Conservation (phyloP, 2,113 vertebrate species). For the Tauraco erythrolophus region DNA sequence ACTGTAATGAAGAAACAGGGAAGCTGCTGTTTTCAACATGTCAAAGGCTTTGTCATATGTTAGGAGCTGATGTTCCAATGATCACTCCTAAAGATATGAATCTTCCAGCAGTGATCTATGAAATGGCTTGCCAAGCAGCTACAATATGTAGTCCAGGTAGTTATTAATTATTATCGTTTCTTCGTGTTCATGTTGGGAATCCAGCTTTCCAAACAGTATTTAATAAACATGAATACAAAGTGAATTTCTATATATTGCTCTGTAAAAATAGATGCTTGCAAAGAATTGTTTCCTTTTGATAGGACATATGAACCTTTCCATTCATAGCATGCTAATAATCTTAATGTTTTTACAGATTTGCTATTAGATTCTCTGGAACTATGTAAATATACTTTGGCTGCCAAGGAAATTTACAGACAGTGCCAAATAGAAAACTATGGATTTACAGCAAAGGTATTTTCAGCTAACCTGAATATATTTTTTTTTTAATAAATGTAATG, state of each 20-base stretch:
- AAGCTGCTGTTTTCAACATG: constrained; percentile 84
- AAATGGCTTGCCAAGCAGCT: constrained; percentile 87
- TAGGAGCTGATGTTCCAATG: constrained; percentile 86
- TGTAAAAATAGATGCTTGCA: not conserved
- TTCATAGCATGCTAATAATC: not conserved
- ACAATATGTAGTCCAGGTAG: constrained; percentile 90
- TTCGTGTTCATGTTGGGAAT: not conserved
- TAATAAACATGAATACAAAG: not conserved
- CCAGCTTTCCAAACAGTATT: not conserved
- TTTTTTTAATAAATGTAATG: not conserved
- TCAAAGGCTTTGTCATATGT: constrained; percentile 88
- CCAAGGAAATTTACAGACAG: constrained; percentile 90
- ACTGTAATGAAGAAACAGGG: constrained; percentile 81
- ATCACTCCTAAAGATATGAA: constrained; percentile 78
- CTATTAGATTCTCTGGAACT: constrained; percentile 91
- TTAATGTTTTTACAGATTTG: constrained; percentile 80
- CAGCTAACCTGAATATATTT: not conserved
- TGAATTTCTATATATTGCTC: not conserved
- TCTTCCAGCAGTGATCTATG: constrained; percentile 85
- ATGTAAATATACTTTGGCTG: constrained; percentile 88
- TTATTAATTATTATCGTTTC: not conserved
- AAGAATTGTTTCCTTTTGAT: not conserved
- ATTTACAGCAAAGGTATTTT: constrained; percentile 85
- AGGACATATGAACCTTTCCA: not conserved
- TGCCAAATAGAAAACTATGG: constrained; percentile 93